Percentiles rank a stretch among this genome's conserved stretches.
These are phyloP conservation scores for Germaria angustata DNA, from an alignment of 2,888 invertebrate genomes.

Conservation along the genomic window DNA sequence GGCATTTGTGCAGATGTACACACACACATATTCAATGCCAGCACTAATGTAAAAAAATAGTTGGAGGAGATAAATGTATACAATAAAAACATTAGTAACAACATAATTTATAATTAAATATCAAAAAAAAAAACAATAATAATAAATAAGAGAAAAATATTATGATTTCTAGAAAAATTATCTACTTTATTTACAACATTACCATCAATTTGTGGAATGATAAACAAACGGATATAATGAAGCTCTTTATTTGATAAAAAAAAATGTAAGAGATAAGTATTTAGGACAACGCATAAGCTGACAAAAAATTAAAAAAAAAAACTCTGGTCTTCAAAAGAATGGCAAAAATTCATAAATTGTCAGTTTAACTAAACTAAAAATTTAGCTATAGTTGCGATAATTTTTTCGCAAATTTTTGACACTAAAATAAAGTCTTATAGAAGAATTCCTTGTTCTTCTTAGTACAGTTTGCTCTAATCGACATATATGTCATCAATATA, in stretches of 20 bases:
- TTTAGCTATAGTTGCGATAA: too few relatives aligned
- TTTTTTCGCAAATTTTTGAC: too few relatives aligned
- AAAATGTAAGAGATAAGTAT: not conserved
- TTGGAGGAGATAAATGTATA: not conserved
- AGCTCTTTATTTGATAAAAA: not conserved
- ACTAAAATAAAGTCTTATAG: too few relatives aligned
- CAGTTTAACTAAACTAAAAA: too few relatives aligned
- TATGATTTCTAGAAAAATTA: constrained; percentile 18
- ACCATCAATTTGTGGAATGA: constrained; percentile 3
- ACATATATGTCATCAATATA: too few relatives aligned
- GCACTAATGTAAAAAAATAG: not conserved
- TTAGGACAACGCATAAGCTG: too few relatives aligned
- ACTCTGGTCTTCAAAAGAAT: too few relatives aligned
- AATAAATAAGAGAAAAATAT: not conserved
- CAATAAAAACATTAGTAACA: not conserved
- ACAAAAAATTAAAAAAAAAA: not conserved
- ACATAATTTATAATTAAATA: constrained; percentile 38
- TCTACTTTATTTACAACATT: constrained; percentile 44
- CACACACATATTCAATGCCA: not conserved
- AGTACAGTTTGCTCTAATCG: too few relatives aligned
- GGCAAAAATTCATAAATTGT: too few relatives aligned
- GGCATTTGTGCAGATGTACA: not conserved
- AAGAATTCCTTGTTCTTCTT: too few relatives aligned
- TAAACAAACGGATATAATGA: too few relatives aligned
- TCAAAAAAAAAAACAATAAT: not conserved